Evolutionary conservation across 2,113 vertebrate genomes (phyloP), one percentile per base, ranked within the genome.

Genomic region (Zosterops borbonicus): DNA sequence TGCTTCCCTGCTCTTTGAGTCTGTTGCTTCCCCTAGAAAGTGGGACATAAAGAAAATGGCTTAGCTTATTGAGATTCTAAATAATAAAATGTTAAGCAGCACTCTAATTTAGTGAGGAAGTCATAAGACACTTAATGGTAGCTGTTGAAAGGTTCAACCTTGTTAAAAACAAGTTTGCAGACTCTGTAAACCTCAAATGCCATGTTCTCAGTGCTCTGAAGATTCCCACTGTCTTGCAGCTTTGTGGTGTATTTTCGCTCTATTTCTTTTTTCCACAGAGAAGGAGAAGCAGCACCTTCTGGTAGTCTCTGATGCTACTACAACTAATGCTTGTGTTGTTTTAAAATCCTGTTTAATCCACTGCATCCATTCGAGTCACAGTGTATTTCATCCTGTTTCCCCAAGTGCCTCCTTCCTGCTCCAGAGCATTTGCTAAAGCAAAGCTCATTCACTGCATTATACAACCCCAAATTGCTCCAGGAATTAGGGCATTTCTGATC

Each of bases 401-500:
- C 52, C 56, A 63, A 70, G 55, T 64, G 87, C 85, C 82, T 91
- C 68, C 87, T 93, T 96, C 81, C 75, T 1, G 1, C 41, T 86
- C 67, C 19, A 5, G 44, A 91, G 74, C 77, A 71, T 22, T 39
- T 87, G 76, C 71, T 92, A 75, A 77, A 88, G 91, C 59, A 94
- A 92, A 96, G 87, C 84, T 93, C 75, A 70, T 90, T 95, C 27
- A 0, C 50, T 0, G 5, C 2, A 5, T 94, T 96, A 90, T 58
- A 83, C 91, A 95, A 91, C 79, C 17, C 59, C 33, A 80, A 93
- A 94, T 96, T 94, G 90, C 83, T 90, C 59, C 27, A 95, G 90
- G 93, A 96, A 95, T 93, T 88, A 94, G 92, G 85, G 44, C 92
- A 96, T 86, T 95, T 73, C 90, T 94, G 82, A 95, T 94, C 94